Evolutionary conservation across 2,888 invertebrate genomes (phyloP), one percentile per base, ranked within the genome.

Genomic region (Spodoptera picta): DNA sequence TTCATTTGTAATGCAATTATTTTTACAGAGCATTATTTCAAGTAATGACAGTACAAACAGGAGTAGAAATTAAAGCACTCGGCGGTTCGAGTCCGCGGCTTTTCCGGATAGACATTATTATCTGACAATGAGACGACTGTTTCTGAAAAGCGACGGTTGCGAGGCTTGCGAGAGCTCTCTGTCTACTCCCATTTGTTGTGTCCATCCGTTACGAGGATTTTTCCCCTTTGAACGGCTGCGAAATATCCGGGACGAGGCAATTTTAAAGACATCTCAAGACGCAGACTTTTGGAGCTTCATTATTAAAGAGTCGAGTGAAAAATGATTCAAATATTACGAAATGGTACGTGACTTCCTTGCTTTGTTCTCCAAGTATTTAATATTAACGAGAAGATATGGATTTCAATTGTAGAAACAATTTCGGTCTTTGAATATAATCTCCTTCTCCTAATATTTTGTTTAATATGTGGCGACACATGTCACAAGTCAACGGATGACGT

Each of bases 91-190:
- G 27, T 36, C 56, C 41, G 7, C 65, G 51, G 44, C 50, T 61
- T 60, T 71, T 73, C 61, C 58, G 45, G 47, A 52, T 53, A 69
- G 67, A 73, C 65, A 64, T 75, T 79, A 73, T 81, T 73, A 73
- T 79, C 64, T 70, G 50, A 64, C 69, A 79, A 79, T 76, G 79
- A 76, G 60, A 61, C 62, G 66, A 64, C 79, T 66, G 67, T 81
- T 76, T 65, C 69, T 62, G 65, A 73, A 77, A 68, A 52, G 69
- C 69, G 63, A 69, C 66, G 63, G 54, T 60, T 54, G 57, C 60
- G 63, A 66, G 53, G 63, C 51, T 60, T 54, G 57, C 63, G 65
- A 66, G 55, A 31, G 64, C 68, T 73, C 61, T 62, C 63, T 43
- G 65, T 60, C 69, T 60, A 65, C 45, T 46, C 55, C 60, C 60